Evolutionary conservation across 92 coral and sea anemone genomes (phyloP), one percentile per base, ranked within the genome.

Genomic region (Epizoanthus illoricatus): DNA sequence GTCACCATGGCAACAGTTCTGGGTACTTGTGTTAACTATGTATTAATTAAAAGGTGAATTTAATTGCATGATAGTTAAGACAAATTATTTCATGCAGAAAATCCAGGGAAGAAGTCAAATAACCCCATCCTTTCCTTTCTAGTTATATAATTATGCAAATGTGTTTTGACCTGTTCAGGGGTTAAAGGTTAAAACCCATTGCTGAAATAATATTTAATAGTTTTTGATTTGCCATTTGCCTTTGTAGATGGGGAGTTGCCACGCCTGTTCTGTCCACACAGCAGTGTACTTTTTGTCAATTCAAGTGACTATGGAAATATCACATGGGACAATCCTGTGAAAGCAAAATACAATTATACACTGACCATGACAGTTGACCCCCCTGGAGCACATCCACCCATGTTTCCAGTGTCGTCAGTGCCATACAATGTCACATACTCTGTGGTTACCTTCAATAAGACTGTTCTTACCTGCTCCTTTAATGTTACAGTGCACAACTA

Each of bases 321-420:
- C 23, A 21, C 47, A 0, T 64, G 39, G 82, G 60, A 64, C 58
- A 57, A 12, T 63, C 82, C 82, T 20, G 82, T 78, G 13, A 43
- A 62, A 59, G 64, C 82, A 21, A 56, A 45, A 19, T 78, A 78
- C 62, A 78, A 78, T 70, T 78, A n/a, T 13, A 78, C 82, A 43
- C 10, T 78, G 72, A 63, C 5, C 33, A 78, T 78, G 71, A 78
- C 71, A 42, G 56, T 78, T 62, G 82, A 78, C 54, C 82, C 82
- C 60, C 60, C 71, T 10, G 71, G 67, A 28, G 82, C 18, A 7
- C 23, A 61, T 70, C 82, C 71, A 40, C 82, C 82, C 28, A 5
- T 42, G 70, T 78, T 78, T 64, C 72, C 82, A 62, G 82, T 78
- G 71, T 20, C 71, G 13, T 12, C 11, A 21, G 15, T 41, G 49